Conservation (phyloP, 2,888 invertebrate genomes). For the Rutpela maculata region DNA sequence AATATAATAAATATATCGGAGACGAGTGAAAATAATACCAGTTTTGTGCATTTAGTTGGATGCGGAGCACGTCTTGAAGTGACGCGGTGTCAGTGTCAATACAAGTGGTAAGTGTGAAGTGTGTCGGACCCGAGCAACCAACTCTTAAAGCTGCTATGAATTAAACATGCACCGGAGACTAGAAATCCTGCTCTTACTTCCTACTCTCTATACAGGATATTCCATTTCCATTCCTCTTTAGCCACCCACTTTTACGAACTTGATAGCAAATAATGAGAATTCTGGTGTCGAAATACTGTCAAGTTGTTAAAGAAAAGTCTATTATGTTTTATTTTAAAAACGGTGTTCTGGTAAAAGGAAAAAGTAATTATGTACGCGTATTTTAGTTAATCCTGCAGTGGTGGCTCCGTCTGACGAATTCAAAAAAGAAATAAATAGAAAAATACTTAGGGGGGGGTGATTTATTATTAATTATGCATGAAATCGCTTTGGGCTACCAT, state of each 20-base stretch:
- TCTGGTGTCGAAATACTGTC: neutral
- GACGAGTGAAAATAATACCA: conserved; percentile 35
- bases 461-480: too few relatives aligned
- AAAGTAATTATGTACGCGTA: too few relatives aligned
- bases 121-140: conserved; percentile 32
- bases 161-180: conserved; percentile 46
- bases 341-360: too few relatives aligned
- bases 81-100: conserved; percentile 41
- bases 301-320: too few relatives aligned
- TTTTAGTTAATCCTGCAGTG: too few relatives aligned
- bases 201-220: conserved; percentile 22
- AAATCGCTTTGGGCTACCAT: too few relatives aligned
- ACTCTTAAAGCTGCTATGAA: conserved; percentile 48
- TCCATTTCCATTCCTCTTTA: conserved; percentile 30
- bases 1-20: conserved; percentile 42
- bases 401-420: too few relatives aligned
- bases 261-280: conserved; percentile 12
- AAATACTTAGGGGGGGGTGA: too few relatives aligned
- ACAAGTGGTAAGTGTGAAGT: conserved; percentile 40
- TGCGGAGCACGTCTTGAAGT: conserved; percentile 41
- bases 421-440: too few relatives aligned
- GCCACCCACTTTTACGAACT: neutral
- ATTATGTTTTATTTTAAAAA: too few relatives aligned
- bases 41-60: conserved; percentile 35
- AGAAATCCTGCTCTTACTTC: conserved; percentile 27